A percentile compares a stretch with the other conserved stretches of the same genome.
These are phyloP conservation scores for Redunca redunca DNA, from an alignment of 2,113 vertebrate genomes.

Conservation along the genomic window DNA sequence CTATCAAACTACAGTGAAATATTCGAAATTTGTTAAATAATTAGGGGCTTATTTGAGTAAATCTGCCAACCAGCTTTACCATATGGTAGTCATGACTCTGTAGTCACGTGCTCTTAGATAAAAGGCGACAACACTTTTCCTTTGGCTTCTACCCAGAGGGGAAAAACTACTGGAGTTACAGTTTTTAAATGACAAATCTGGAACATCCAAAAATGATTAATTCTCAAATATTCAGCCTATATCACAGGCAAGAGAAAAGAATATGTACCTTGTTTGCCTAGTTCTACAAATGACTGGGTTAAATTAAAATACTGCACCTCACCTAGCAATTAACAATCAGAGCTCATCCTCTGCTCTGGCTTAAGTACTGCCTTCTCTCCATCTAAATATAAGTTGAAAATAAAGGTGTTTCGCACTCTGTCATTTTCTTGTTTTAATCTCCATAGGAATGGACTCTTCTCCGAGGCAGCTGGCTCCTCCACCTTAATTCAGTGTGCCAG, in stretches of 20 bases:
- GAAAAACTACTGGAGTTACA: neutral
- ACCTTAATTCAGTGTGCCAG: slow-evolving; percentile 44
- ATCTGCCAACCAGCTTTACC: neutral
- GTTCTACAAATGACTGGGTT: slow-evolving; percentile 18
- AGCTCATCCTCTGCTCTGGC: neutral
- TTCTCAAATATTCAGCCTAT: slow-evolving; percentile 25
- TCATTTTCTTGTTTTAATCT: slow-evolving; percentile 51
- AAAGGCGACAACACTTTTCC: neutral
- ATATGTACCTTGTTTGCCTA: neutral
- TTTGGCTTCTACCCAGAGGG: neutral
- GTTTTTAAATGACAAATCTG: slow-evolving; percentile 43
- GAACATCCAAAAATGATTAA: neutral
- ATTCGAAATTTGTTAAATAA: neutral
- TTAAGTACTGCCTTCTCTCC: slow-evolving; percentile 31
- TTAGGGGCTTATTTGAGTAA: neutral
- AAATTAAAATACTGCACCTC: neutral
- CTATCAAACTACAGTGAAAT: neutral
- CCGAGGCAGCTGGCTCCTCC: neutral
- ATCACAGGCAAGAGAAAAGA: slow-evolving; percentile 6
- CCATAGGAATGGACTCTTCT: slow-evolving; percentile 3
- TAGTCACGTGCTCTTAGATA: neutral
- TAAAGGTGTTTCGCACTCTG: neutral
- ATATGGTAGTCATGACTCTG: neutral
- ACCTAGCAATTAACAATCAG: slow-evolving; percentile 25
- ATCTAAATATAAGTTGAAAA: slow-evolving; percentile 40